These are phyloP conservation scores for Coptotermes formosanus DNA, from an alignment of 1,140 invertebrate genomes.

Conservation along the genomic window DNA sequence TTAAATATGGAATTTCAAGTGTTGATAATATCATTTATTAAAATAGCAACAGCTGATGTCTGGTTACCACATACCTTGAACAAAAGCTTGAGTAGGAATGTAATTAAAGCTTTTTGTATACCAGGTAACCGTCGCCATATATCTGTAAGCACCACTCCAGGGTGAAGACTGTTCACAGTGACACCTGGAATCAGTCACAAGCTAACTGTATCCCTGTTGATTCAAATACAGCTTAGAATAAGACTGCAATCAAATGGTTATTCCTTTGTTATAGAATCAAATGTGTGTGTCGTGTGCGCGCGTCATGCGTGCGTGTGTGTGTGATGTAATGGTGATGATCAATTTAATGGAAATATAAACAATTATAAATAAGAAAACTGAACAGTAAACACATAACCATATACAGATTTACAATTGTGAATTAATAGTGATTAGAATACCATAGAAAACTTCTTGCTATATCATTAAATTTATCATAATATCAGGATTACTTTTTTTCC, in stretches of 20 bases:
- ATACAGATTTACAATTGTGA: too few relatives aligned
- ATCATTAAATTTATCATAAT: too few relatives aligned
- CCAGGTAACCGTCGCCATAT: constrained; percentile 41
- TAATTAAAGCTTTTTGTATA: neutral
- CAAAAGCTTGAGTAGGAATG: neutral
- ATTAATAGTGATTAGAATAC: too few relatives aligned
- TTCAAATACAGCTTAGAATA: neutral
- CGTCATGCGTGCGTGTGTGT: too few relatives aligned
- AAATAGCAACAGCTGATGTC: neutral
- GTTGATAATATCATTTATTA: neutral
- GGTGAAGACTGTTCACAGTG: constrained; percentile 53
- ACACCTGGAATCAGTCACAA: constrained; percentile 43
- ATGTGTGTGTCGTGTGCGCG: too few relatives aligned
- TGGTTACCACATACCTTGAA: neutral
- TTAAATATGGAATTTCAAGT: too few relatives aligned
- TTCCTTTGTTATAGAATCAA: neutral
- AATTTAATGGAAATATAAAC: too few relatives aligned
- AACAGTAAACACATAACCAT: too few relatives aligned
- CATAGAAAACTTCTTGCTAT: too few relatives aligned
- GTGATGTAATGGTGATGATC: too few relatives aligned
- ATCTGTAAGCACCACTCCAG: constrained; percentile 53
- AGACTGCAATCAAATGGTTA: neutral
- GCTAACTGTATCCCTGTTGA: neutral
- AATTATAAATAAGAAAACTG: too few relatives aligned
- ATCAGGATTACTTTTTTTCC: too few relatives aligned